Base-by-base conservation (phyloP, 1,140 invertebrate genomes). In the Platorchestia sp. region DNA sequence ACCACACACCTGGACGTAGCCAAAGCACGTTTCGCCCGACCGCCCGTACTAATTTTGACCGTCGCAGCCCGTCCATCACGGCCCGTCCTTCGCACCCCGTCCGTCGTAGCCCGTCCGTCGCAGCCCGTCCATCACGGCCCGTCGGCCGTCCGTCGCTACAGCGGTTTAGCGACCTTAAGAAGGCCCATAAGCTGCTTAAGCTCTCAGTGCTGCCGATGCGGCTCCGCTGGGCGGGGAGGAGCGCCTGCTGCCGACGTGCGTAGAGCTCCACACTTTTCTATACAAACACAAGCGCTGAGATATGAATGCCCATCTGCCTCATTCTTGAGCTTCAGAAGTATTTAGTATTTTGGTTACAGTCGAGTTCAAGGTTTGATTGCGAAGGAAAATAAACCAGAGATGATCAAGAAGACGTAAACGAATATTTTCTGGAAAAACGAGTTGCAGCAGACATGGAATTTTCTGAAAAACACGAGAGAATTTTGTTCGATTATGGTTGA, bases 131-230 rank as follows among this genome's bases (percentile, higher is more conserved):
- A 75, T 75, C 59, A 75, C 59, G 59, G 59, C 10, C 59, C 59
- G 59, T 75, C 59, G 59, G 14, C 59, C 59, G 59, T 75, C 59
- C 59, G 59, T 75, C 59, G 59, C 59, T 22, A 75, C 87, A 43
- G 87, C 41, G 87, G 44, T 90, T 90, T 90, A 90, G 87, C 87
- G 44, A 27, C 87, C 41, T 90, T 90, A 90, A 45, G 44, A 90
- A 45, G 87, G 44, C 87, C 41, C 14, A 41, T 90, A 90, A 90
- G 87, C 87, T 90, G 87, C 87, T 90, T 90, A 90, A 45, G 87
- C 36, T 42, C 87, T 90, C 87, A 90, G 87, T 90, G 87, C 87
- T 44, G 44, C 87, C 27, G 87, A 90, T 19, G 87, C 42, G 87
- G 87, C 87, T 90, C 42, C 44, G 87, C 87, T 90, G 44, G 87